Evolutionary conservation across 2,113 vertebrate species (phyloP).

Genomic region (Python bivittatus): DNA sequence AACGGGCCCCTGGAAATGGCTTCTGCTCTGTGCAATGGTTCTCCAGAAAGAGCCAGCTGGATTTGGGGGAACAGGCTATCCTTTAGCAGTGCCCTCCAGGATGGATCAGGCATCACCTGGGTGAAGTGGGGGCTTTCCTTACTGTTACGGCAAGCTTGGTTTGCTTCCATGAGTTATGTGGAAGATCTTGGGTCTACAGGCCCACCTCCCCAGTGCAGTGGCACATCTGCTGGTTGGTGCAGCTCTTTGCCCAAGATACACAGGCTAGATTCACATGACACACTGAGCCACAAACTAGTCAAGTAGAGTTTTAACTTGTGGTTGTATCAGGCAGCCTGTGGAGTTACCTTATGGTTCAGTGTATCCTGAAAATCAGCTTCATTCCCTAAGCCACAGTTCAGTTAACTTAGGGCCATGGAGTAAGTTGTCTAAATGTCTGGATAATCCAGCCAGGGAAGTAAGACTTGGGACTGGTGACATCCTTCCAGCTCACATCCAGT

Average conservation of each 20-base stretch:
- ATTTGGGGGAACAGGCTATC: not conserved
- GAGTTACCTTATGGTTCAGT: not conserved
- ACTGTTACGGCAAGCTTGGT: not conserved
- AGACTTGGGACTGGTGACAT: not conserved
- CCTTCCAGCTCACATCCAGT: not conserved
- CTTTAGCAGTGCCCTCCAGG: not conserved
- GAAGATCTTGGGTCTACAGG: too few relatives aligned
- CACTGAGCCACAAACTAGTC: not conserved
- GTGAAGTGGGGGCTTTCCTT: not conserved
- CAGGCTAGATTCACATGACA: not conserved
- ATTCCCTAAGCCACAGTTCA: not conserved
- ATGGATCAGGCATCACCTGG: not conserved
- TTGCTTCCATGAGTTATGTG: too few relatives aligned
- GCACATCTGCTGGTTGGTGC: not conserved
- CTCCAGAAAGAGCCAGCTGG: not conserved
- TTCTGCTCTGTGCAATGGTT: not conserved
- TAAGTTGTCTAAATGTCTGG: too few relatives aligned
- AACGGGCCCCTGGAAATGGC: not conserved
- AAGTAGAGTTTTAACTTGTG: not conserved
- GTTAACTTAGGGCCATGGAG: not conserved
- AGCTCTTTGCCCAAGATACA: not conserved
- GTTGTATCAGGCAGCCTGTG: not conserved
- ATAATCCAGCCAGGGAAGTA: too few relatives aligned
- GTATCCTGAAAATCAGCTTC: not conserved
- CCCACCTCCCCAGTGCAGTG: accelerated